Evolutionary conservation across 2,797 vertebrate genomes (phyloP), one percentile per base, ranked within the genome.

Genomic region (Crenuchus spilurus): DNA sequence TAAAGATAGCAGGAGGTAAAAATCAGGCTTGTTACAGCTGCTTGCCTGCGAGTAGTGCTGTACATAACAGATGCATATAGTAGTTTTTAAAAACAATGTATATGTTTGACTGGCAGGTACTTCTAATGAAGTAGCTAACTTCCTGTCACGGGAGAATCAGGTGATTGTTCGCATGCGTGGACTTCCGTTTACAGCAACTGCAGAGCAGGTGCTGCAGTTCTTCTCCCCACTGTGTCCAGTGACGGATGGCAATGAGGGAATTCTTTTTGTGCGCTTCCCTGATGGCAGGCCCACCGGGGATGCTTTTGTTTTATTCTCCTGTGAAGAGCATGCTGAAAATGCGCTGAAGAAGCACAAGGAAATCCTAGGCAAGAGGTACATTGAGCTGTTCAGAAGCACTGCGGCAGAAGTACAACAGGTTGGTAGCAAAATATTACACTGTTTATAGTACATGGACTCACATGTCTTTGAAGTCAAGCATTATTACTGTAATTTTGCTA

Each of bases 371-470:
- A 98, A 96, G 82, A 92, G 97, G 86, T 99, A 99, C 82, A 99
- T 99, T 1, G 97, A 99, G 89, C 91, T 99, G 84, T 99, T 99
- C 87, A 94, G 96, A 84, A 99, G 97, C 84, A 99, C 97, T 0
- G 97, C 96, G 2, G 97, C 97, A 1, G 97, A 98, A 83, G 96
- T 99, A 68, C 96, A 98, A 81, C 97, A 99, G 96, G 97, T 99
- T 13, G 18, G 74, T 61, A 13, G 22, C 13, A 37, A 13, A n/a
- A 46, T 35, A 3, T 4, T 1, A 3, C 10, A 42, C 13, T 42
- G 41, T 2, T 41, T 41, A 41, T 41, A 41, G 37, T 41, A 13
- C 37, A 41, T 11, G 37, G 37, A n/a, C n/a, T n/a, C n/a, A n/a
- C n/a, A n/a, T n/a, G n/a, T n/a, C n/a, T n/a, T n/a, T n/a, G n/a